Evolutionary conservation across 2,888 invertebrate species (phyloP).

Genomic region (Pandemis corylana): DNA sequence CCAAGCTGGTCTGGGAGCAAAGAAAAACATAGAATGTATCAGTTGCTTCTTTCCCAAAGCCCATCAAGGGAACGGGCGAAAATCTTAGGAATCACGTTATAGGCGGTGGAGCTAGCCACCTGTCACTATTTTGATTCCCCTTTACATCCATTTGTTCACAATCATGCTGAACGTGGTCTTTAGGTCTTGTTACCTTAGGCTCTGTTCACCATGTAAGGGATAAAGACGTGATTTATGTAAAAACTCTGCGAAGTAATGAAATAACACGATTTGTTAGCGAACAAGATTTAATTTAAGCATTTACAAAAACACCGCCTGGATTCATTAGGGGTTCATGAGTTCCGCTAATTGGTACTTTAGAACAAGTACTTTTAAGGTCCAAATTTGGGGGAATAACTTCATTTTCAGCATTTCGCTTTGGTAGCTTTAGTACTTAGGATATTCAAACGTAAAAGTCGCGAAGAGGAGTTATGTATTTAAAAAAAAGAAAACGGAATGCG

Average conservation of each 20-base stretch:
- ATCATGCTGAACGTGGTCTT: too few species aligned
- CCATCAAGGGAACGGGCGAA: too few species aligned
- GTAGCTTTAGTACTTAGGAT: not conserved
- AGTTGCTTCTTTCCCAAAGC: too few species aligned
- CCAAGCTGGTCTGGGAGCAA: too few species aligned
- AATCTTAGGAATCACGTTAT: too few species aligned
- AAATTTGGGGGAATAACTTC: not conserved
- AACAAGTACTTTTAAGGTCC: not conserved
- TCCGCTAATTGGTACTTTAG: not conserved
- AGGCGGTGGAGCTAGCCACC: too few species aligned
- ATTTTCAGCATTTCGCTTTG: not conserved
- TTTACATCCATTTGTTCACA: too few species aligned
- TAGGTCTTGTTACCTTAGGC: too few species aligned
- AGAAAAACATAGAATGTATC: too few species aligned
- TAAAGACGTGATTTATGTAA: too few species aligned
- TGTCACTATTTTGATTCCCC: too few species aligned
- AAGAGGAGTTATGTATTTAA: not conserved
- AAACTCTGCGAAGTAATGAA: not conserved
- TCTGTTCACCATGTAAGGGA: too few species aligned
- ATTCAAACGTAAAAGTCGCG: not conserved
- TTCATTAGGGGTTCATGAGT: not conserved
- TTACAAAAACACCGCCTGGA: conserved; percentile 25
- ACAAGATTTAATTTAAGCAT: conserved; percentile 19
- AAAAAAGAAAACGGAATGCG: not conserved
- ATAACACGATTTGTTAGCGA: not conserved